Percentiles rank a stretch among this genome's conserved stretches.
These are phyloP conservation scores for Cathartes aura DNA, from an alignment of 2,113 vertebrate genomes.

Conservation along the genomic window DNA sequence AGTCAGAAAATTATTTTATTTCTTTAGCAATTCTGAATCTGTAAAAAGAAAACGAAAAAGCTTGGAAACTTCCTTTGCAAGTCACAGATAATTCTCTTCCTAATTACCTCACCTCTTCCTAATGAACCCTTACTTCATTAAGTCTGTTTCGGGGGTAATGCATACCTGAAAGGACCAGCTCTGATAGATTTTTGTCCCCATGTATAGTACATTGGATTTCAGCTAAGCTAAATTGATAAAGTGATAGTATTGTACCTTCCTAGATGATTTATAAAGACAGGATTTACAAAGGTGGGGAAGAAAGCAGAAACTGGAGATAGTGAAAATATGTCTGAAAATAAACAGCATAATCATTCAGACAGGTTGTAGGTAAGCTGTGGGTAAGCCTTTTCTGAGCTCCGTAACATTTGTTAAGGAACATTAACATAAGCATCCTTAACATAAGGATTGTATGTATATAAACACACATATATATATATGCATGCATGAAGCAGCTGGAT, in stretches of 20 bases:
- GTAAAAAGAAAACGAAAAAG: neutral
- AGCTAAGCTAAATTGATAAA: neutral
- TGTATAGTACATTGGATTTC: neutral
- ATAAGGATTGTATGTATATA: neutral
- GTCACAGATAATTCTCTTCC: neutral
- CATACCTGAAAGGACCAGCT: neutral
- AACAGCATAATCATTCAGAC: neutral
- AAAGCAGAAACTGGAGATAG: neutral
- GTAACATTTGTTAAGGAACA: neutral
- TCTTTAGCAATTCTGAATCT: neutral
- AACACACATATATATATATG: neutral
- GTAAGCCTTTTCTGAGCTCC: neutral
- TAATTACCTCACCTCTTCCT: neutral
- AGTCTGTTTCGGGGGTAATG: neutral
- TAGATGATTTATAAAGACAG: neutral
- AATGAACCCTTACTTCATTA: conserved; percentile 7
- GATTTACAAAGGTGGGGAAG: neutral
- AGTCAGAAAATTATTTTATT: neutral
- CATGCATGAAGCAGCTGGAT: neutral
- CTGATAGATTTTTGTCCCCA: neutral
- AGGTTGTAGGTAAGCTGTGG: neutral
- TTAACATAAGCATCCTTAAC: neutral
- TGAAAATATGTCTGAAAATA: neutral
- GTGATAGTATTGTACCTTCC: neutral
- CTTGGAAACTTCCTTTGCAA: neutral